Evolutionary conservation across 2,797 vertebrate genomes (phyloP).

Genomic region (Helarctos malayanus): DNA sequence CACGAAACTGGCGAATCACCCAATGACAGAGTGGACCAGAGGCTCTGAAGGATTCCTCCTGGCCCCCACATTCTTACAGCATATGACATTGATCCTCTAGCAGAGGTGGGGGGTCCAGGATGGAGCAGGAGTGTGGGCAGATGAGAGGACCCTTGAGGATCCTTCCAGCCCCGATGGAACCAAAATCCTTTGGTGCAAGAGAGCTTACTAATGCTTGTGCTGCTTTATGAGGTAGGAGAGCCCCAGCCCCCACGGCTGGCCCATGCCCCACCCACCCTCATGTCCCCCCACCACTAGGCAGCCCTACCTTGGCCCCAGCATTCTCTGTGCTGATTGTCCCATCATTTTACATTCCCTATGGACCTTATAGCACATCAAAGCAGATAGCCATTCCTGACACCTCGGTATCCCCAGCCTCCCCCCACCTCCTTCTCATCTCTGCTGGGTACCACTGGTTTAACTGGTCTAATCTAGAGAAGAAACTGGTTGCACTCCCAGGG

Average conservation of each 20-base stretch:
- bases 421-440: too few species aligned
- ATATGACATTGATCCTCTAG: background rate
- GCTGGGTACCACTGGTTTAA: background rate
- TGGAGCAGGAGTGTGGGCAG: too few species aligned
- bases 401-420: too few species aligned
- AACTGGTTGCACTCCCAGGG: background rate
- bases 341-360: background rate
- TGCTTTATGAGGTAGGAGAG: background rate
- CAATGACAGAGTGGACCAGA: background rate
- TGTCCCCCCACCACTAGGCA: background rate
- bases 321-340: background rate
- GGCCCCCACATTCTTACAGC: background rate
- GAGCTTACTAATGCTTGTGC: rapidly evolving
- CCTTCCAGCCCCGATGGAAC: background rate
- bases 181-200: background rate
- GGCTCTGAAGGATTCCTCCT: background rate
- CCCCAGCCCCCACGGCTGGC: background rate
- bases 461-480: background rate
- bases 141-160: background rate
- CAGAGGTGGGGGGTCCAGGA: background rate
- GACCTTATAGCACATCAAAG: background rate
- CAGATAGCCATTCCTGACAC: background rate
- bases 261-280: background rate
- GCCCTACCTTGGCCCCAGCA: background rate
- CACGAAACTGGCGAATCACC: background rate